Percentiles rank a stretch among this genome's conserved stretches.
These are phyloP conservation scores for Sebastes aleutianus DNA, from an alignment of 2,797 vertebrate genomes.

Conservation along the genomic window DNA sequence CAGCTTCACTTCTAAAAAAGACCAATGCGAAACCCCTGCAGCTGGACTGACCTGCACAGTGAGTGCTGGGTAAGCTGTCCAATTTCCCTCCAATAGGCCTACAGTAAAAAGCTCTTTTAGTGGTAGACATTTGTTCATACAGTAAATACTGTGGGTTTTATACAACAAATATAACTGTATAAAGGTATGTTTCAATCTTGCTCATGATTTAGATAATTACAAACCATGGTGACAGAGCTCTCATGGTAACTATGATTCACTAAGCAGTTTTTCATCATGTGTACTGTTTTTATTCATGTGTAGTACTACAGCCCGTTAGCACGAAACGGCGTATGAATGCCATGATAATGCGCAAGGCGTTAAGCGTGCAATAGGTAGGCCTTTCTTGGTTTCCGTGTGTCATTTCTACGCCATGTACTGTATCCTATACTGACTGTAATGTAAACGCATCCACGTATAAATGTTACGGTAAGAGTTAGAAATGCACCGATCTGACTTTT, in stretches of 20 bases:
- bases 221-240: neutral
- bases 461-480: no score
- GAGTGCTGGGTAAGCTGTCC: neutral
- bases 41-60: slow-evolving; percentile 9
- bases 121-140: neutral
- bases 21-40: slow-evolving; percentile 14
- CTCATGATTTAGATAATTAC: slow-evolving; percentile 4
- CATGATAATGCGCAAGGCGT: no score
- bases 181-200: neutral
- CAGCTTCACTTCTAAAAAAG: slow-evolving; percentile 6
- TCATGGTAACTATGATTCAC: slow-evolving; percentile 15
- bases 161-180: neutral
- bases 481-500: no score
- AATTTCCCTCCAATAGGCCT: neutral
- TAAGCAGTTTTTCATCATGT: slow-evolving; percentile 1
- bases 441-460: no score
- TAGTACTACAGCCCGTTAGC: neutral
- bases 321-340: no score
- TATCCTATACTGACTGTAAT: no score
- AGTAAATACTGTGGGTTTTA: neutral
- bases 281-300: neutral
- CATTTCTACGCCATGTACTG: no score
- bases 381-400: no score
- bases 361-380: no score
- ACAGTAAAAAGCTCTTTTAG: neutral